Percentiles rank a stretch among this genome's conserved stretches.
These are phyloP conservation scores for Epicampocera succincta DNA, from an alignment of 2,888 invertebrate species.

Conservation along the genomic window DNA sequence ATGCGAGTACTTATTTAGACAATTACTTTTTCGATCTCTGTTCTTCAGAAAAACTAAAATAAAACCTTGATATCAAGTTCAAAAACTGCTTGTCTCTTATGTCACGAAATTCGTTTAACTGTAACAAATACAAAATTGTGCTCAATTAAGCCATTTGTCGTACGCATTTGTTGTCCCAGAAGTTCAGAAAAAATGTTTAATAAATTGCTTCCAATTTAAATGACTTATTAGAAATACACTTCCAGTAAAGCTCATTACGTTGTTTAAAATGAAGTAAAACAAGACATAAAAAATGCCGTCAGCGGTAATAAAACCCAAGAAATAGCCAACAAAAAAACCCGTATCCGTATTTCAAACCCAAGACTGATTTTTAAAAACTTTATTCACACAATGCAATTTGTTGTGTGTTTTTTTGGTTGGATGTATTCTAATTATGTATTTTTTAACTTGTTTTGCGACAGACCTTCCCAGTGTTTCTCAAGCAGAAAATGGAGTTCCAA, in stretches of 20 bases:
- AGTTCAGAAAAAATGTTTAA: background rate
- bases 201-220: slow-evolving; percentile 30
- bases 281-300: background rate
- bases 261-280: background rate
- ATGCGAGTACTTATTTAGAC: too few species aligned
- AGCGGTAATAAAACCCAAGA: slow-evolving; percentile 18
- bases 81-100: slow-evolving; percentile 1
- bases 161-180: slow-evolving; percentile 29
- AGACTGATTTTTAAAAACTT: slow-evolving; percentile 15
- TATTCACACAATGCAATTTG: slow-evolving; percentile 1
- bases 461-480: slow-evolving; percentile 11
- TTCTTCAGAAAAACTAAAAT: slow-evolving; percentile 17
- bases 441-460: background rate
- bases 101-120: slow-evolving; percentile 52
- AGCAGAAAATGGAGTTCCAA: background rate
- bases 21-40: slow-evolving; percentile 8
- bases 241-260: slow-evolving; percentile 24
- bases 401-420: background rate
- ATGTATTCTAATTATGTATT: slow-evolving; percentile 24
- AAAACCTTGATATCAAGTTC: slow-evolving; percentile 55
- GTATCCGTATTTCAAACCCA: background rate
- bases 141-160: slow-evolving; percentile 21
- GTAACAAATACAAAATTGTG: slow-evolving; percentile 41
- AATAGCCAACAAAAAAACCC: slow-evolving; percentile 1
- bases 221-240: slow-evolving; percentile 45